Base-by-base conservation (phyloP, 2,888 invertebrate species). In the Drepanosiphum platanoidis region DNA sequence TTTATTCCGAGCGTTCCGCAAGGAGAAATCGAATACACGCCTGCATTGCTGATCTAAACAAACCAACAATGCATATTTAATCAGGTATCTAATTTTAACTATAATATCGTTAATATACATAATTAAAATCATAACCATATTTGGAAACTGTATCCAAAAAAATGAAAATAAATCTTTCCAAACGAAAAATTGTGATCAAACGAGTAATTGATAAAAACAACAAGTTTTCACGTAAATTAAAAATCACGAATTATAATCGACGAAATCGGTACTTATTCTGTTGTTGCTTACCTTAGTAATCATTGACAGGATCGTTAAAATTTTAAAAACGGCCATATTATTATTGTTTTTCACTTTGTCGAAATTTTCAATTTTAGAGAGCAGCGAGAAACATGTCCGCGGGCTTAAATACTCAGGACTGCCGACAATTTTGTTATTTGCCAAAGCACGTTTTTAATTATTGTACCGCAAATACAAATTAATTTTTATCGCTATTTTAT, bases 351-450 rank as follows among this genome's bases (percentile, higher is more conserved):
- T 70, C 22, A 18, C 11, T 68, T 80, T 9, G 1, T 34, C 8
- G 4, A 34, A 3, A 39, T 30, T n/a, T 78, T 39, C 2, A 30
- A 22, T 46, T 27, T 4, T 9, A 52, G 3, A 58, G 4, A 52
- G 18, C 18, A 5, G 22, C 0, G 22, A 42, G 15, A 66, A 46
- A 9, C 18, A 13, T 30, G n/a, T 39, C 70, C 36, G 34, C 18
- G 9, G 7, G 70, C 30, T 70, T 80, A 80, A 39, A 80, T 70
- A 80, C 70, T 22, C 13, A 58, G 13, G 22, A 52, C 9, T 36
- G 22, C 30, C 39, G 18, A 22, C 9, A 13, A 32, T 8, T 68
- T 39, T 34, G 18, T 30, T 70, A 36, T 70, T 58, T 27, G 27
- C 30, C 13, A 22, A 18, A 36, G 34, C 80, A 36, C 70, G 52